Base-by-base conservation (phyloP, 2,888 invertebrate species). In the Rhyacophila evoluta region DNA sequence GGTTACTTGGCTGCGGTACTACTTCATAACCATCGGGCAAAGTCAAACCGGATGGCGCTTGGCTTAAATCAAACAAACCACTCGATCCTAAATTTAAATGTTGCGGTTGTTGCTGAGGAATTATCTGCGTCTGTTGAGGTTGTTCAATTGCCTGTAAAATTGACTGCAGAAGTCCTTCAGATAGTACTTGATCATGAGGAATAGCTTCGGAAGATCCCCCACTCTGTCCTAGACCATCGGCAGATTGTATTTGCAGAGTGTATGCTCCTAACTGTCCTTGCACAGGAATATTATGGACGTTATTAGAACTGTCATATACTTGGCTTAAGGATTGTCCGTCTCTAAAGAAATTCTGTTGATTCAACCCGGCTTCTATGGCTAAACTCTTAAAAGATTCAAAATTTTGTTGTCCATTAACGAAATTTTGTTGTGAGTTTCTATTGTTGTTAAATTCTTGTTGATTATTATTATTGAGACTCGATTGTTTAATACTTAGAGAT, bases 61-160 rank as follows among this genome's bases (percentile, higher is more conserved):
- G 85, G 83, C 75, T 86, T 84, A 55, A 85, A 81, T 83, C 85
- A 83, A 81, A 85, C 81, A 77, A 85, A 77, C 68, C 84, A 83
- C 79, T 86, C 85, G 74, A 85, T 83, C 72, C 83, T 25, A 25
- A 15, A 19, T 55, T 55, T 25, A 25, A 8, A 67, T 79, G 83
- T 82, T 78, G 81, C 25, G 78, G 80, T 73, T 74, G 76, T 27
- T 81, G 78, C 74, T 82, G 80, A 0, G 78, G 80, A 72, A 80
- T 72, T 70, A 81, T 74, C 33, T 83, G 83, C 1, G 83, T 81
- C 70, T 83, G 83, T 15, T 83, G 87, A 0, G 94, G 94, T 82
- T 95, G 93, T 84, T 96, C 96, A 71, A 96, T 95, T 0, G 95
- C 96, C 80, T 94, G 92, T 1, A 96, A 86, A 77, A 96, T 95